Evolutionary conservation across 2,888 invertebrate genomes (phyloP).

Genomic region (Tipula unca): DNA sequence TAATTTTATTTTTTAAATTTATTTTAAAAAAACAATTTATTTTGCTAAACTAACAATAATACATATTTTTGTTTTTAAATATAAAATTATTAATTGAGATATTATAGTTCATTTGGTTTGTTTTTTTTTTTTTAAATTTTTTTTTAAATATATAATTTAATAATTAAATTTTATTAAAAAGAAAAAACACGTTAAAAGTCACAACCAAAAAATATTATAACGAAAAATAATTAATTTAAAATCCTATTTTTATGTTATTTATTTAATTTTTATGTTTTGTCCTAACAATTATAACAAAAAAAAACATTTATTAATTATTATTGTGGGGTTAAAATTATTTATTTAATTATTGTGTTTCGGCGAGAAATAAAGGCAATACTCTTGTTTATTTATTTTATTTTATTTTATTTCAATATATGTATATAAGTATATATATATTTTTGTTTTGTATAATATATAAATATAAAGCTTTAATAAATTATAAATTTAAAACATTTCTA

Average conservation of each 20-base stretch:
- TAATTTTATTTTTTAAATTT: not conserved
- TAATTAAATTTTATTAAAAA: not conserved
- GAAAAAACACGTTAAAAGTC: not conserved
- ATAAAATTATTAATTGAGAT: not conserved
- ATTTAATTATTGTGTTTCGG: not conserved
- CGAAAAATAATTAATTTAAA: not conserved
- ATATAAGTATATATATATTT: too few species aligned
- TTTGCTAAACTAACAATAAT: conserved; percentile 1
- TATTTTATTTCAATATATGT: not conserved
- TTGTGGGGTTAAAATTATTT: not conserved
- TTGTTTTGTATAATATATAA: not conserved
- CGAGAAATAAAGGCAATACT: not conserved
- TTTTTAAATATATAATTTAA: not conserved
- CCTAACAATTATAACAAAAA: not conserved
- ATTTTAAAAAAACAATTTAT: not conserved
- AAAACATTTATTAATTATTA: not conserved
- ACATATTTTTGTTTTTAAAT: not conserved
- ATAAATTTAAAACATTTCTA: not conserved
- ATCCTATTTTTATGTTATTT: not conserved
- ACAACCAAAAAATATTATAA: conserved; percentile 3
- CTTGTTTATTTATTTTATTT: not conserved
- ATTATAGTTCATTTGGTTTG: not conserved
- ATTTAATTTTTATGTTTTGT: not conserved
- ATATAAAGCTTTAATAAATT: not conserved
- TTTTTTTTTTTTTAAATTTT: too few species aligned